Conservation (phyloP, 64 coral and sea anemone genomes). For the Cladopsammia gracilis region DNA sequence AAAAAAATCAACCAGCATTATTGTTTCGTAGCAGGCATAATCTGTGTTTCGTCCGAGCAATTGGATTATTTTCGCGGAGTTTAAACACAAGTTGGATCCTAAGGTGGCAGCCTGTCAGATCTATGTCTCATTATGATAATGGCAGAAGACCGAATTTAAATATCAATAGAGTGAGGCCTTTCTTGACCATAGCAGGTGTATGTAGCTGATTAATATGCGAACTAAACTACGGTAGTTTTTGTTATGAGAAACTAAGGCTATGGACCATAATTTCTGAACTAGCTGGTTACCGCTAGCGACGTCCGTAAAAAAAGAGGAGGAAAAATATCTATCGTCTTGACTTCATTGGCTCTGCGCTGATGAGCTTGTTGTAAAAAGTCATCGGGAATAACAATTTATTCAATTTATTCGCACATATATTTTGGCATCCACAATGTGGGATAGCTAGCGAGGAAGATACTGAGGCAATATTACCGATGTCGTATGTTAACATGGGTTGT, state of each 20-base stretch:
- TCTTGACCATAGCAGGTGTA: slow-evolving; percentile 55
- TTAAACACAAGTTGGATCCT: slow-evolving; percentile 19
- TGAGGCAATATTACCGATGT: not conserved
- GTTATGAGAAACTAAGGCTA: slow-evolving; percentile 22
- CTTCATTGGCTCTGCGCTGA: slow-evolving; percentile 5
- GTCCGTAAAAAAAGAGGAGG: slow-evolving; percentile 3
- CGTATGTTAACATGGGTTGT: slow-evolving; percentile 21
- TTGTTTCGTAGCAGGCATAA: not conserved
- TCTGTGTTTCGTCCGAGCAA: not conserved
- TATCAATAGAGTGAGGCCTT: slow-evolving; percentile 63
- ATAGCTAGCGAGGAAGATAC: not conserved
- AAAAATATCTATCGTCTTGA: slow-evolving; percentile 1
- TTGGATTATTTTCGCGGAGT: slow-evolving; percentile 9
- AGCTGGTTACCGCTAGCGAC: slow-evolving; percentile 43
- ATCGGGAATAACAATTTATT: not conserved
- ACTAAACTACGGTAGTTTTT: slow-evolving; percentile 31
- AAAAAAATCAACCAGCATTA: not conserved
- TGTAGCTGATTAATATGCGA: slow-evolving; percentile 60
- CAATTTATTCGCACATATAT: slow-evolving; percentile 12
- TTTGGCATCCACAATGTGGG: slow-evolving; percentile 14
- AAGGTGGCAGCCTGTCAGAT: slow-evolving; percentile 47
- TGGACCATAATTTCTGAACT: slow-evolving; percentile 55
- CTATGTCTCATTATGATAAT: slow-evolving; percentile 43
- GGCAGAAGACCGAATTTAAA: slow-evolving; percentile 62
- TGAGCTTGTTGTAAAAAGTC: slow-evolving; percentile 17